Evolutionary conservation across 37 sponge, comb jelly and placozoan genomes (phyloP), one percentile per base, ranked within the genome.

Genomic region (Beroe ovata): DNA sequence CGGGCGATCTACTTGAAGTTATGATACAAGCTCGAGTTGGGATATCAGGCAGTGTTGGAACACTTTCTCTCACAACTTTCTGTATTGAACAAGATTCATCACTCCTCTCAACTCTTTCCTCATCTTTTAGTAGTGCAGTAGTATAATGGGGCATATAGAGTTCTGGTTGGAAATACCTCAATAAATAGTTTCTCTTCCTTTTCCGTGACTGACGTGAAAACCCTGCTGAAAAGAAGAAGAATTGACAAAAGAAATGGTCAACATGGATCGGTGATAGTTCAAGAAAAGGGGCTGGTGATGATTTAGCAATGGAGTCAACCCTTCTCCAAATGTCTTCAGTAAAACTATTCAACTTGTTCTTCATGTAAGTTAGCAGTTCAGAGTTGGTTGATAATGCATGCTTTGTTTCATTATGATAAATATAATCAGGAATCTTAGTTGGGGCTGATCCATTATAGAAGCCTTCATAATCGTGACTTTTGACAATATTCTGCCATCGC

Each of bases 391-490:
- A 36, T 30, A 34, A 30, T 8, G 36, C 69, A 32, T 66, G 69
- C 1, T 35, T 29, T n/a, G 54, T 42, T 77, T 39, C 36, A n/a
- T 42, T 77, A 28, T 77, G 54, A 16, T 42, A 42, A 21, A 77
- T 42, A 29, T 77, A 77, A 20, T 42, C 84, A n/a, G 84, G 84
- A 11, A 77, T 77, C 4, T 42, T 77, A 1, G 54, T 6, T 23
- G 41, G 84, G 20, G 4, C 21, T 1, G 8, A 19, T 11, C 38
- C 54, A 39, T 42, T 1, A 77, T 77, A 77, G 1, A 40, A 4
- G 4, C 28, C 21, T 11, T 77, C 84, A 42, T 77, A 77, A 16
- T 77, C 84, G 1, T 77, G 84, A 77, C 84, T 77, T 29, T 77
- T 16, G 28, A 77, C 84, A 21, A 77, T 77, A 54, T 40, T 77